Conservation (phyloP, 2,113 vertebrate genomes). For the Silurus asotus region DNA sequence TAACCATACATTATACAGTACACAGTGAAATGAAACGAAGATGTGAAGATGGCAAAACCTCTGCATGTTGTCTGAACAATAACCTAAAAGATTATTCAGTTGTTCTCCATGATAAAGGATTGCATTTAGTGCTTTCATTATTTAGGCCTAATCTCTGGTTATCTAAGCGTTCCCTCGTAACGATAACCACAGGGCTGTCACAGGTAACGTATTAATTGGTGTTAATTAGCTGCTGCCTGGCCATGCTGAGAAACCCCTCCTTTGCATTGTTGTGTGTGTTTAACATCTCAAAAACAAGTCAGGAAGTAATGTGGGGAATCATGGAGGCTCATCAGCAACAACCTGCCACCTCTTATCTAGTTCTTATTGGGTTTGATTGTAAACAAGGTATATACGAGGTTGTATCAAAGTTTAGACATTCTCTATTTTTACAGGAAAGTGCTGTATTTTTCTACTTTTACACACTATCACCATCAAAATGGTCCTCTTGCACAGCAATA, state of each 20-base stretch:
- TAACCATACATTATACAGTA: no score
- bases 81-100: background rate
- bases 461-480: no score
- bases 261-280: background rate
- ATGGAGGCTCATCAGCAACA: background rate
- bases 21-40: no score
- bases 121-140: background rate
- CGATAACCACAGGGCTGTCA: background rate
- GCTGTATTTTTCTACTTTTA: no score
- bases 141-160: background rate
- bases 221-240: background rate
- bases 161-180: background rate
- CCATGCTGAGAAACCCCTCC: background rate
- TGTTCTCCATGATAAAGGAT: background rate
- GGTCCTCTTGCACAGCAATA: no score
- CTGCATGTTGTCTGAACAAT: background rate
- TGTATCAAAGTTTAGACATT: no score
- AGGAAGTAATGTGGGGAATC: background rate
- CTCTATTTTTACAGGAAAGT: no score
- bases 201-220: background rate
- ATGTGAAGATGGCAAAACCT: background rate
- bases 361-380: background rate
- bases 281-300: background rate
- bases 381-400: no score
- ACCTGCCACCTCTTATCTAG: background rate